Evolutionary conservation across 2,113 vertebrate species (phyloP).

Genomic region (Theristicus caerulescens): DNA sequence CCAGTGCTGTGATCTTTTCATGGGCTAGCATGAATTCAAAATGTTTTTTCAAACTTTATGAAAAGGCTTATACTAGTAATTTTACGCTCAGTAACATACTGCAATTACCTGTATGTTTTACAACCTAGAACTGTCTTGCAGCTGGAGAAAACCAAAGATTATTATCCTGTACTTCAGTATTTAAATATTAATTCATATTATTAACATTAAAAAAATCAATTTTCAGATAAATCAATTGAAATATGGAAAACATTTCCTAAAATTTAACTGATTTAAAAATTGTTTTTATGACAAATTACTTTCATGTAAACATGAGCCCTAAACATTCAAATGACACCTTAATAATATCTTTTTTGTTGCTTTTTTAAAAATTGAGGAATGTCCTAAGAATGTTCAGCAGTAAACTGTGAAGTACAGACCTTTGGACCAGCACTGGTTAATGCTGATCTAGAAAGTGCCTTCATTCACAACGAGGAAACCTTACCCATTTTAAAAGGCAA

Average conservation of each 20-base stretch:
- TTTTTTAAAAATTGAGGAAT: constrained; percentile 6
- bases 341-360: neutral
- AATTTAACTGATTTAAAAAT: neutral
- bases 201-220: neutral
- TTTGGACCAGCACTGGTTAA: neutral
- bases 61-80: neutral
- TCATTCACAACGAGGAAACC: constrained; percentile 17
- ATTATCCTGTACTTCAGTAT: neutral
- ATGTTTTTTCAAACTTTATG: neutral
- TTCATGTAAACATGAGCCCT: neutral
- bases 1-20: neutral
- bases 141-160: neutral
- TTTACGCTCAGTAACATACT: neutral
- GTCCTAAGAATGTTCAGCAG: neutral
- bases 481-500: constrained; percentile 23
- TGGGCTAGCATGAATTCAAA: neutral
- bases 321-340: constrained; percentile 22
- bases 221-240: constrained; percentile 30
- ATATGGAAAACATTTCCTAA: constrained; percentile 2
- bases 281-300: constrained; percentile 32
- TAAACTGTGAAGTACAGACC: constrained; percentile 7
- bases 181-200: constrained; percentile 27
- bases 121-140: neutral
- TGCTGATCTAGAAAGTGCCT: constrained; percentile 29
- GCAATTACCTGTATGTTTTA: neutral